Conservation (phyloP, 2,888 invertebrate species). For the Hofmannophila pseudospretella region DNA sequence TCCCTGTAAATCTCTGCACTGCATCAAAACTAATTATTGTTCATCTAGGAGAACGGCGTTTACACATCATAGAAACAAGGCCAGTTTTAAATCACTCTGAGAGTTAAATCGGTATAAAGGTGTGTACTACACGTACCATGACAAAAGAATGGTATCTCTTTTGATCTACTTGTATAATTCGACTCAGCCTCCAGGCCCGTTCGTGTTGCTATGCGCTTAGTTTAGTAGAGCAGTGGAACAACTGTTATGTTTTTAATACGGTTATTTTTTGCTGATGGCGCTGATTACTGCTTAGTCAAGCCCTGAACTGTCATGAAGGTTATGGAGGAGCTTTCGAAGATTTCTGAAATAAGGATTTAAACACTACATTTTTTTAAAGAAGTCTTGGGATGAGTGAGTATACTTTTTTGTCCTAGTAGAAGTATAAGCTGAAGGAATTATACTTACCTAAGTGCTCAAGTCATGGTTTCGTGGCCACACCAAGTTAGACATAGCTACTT, state of each 20-base stretch:
- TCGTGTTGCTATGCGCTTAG: conserved; percentile 54
- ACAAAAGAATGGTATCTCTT: conserved; percentile 35
- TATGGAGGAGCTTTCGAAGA: neutral
- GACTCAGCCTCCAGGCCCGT: conserved; percentile 41
- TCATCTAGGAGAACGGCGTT: too few relatives aligned
- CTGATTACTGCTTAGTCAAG: conserved; percentile 43
- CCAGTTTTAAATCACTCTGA: conserved; percentile 12
- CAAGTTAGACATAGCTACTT: conserved; percentile 28
- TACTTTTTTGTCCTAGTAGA: too few relatives aligned
- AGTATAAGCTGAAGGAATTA: too few relatives aligned
- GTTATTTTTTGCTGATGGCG: conserved; percentile 62
- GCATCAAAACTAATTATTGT: too few relatives aligned
- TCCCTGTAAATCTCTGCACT: too few relatives aligned
- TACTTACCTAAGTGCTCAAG: too few relatives aligned
- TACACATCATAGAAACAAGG: conserved; percentile 12
- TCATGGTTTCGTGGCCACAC: too few relatives aligned
- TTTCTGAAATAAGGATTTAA: too few relatives aligned
- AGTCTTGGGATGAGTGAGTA: too few relatives aligned
- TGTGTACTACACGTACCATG: conserved; percentile 19
- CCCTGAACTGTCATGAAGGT: conserved; percentile 33
- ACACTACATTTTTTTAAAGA: too few relatives aligned
- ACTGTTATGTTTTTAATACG: conserved; percentile 71
- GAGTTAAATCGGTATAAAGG: conserved; percentile 13
- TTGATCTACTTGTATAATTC: conserved; percentile 41
- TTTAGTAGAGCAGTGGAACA: conserved; percentile 66